phyloP scores from a whole-genome alignment of 2,888 invertebrate genomes.

The Melieria picta region DNA sequence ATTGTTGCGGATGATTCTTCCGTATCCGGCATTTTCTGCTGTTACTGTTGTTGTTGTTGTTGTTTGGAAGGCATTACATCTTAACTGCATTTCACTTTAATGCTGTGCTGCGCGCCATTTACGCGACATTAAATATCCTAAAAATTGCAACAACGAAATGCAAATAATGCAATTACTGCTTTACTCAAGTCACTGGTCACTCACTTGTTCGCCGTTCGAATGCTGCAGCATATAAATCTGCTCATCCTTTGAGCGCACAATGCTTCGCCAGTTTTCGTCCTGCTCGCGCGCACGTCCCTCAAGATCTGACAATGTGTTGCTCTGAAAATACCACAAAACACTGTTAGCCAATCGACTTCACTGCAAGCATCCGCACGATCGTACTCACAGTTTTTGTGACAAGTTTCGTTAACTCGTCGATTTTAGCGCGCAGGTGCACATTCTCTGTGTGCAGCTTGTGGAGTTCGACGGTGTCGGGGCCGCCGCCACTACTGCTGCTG shows the following conservation, averaged over 20 bases:
- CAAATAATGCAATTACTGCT: conserved; percentile 2
- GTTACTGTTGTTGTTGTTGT: conserved; percentile 20
- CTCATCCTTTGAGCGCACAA: conserved; percentile 63
- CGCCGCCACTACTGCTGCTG: conserved; percentile 45
- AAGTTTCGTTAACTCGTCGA: conserved; percentile 77
- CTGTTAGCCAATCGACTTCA: conserved; percentile 6
- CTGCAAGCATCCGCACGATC: neutral
- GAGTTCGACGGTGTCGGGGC: conserved; percentile 48
- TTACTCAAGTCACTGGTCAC: conserved; percentile 25
- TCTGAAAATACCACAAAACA: conserved; percentile 47
- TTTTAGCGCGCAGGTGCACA: conserved; percentile 72
- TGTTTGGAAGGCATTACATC: conserved; percentile 48
- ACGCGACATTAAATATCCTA: conserved; percentile 63
- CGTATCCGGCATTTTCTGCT: conserved; percentile 4
- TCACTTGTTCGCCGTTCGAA: conserved; percentile 63
- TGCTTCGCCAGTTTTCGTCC: conserved; percentile 64
- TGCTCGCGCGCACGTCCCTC: conserved; percentile 63
- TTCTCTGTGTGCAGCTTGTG: conserved; percentile 71
- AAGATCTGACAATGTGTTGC: conserved; percentile 62
- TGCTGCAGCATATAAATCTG: conserved; percentile 62
- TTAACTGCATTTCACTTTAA: conserved; percentile 50
- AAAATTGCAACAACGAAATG: conserved; percentile 20
- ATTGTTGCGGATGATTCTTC: conserved; percentile 2
- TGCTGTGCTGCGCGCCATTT: conserved; percentile 52
- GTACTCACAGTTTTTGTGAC: conserved; percentile 80